Base-by-base conservation (phyloP, 2,113 vertebrate species). In the Sakesphorus luctuosus region DNA sequence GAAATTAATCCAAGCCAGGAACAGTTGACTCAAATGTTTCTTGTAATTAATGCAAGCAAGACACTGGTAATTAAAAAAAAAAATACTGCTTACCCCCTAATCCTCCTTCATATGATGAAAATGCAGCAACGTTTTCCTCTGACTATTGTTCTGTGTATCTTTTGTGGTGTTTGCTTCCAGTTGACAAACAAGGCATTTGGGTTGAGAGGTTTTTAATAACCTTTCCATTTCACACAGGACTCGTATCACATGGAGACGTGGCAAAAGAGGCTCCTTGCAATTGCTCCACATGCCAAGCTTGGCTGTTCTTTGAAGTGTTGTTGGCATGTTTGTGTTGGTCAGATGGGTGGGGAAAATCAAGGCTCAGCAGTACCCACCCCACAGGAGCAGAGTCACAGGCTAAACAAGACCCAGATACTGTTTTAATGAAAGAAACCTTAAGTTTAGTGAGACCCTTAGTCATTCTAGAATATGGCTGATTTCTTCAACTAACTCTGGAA, bases 31-130 rank as follows among this genome's bases (percentile, higher is more conserved):
- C 87, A 89, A 94, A 84, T 95, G 78, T 96, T 95, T 96, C 80
- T 93, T 93, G 53, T 95, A 95, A 96, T 97, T 93, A 96, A 95
- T 90, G 74, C 75, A 95, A 92, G 67, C 56, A 96, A 95, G 92
- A 86, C 79, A 75, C 38, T 74, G 49, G 68, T 94, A 94, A 94
- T 94, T 21, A 13, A 47, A 66, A 84, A 31, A 25, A 81, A 69
- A 40, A 24, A 43, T 28, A 28, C 23, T 71, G 16, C 53, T 55
- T 35, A 36, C 7, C 29, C 38, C 31, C 18, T 82, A 92, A 75
- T 94, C 29, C 24, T 82, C 47, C 72, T 86, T 95, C 35, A 43
- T 85, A 73, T 67, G 63, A 89, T 63, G 50, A 80, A 94, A 93
- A 91, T 71, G 61, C 9, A 1, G 47, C 24, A 85, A 79, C 33